These are phyloP conservation scores for Gyrodactylus bullatarudis DNA, from an alignment of 1,140 invertebrate genomes.

Conservation along the genomic window DNA sequence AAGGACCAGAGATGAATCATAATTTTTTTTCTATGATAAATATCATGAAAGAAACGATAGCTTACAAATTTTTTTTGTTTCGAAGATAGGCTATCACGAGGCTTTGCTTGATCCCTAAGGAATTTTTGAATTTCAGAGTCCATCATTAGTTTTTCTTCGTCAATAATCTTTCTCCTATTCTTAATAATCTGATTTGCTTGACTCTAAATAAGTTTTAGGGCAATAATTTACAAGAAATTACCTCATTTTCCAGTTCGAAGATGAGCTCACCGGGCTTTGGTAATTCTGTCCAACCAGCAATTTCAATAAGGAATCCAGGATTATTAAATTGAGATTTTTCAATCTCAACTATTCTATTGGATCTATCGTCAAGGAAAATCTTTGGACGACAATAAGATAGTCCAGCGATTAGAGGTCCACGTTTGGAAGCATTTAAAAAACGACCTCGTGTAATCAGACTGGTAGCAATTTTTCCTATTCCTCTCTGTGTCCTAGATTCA, in stretches of 20 bases:
- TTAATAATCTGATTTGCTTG: too few species aligned
- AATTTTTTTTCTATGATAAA: not conserved
- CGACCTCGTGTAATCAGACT: not conserved
- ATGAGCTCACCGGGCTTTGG: not conserved
- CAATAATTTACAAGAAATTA: too few species aligned
- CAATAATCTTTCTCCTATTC: too few species aligned
- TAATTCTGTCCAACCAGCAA: not conserved
- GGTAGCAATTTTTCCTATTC: not conserved
- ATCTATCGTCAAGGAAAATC: not conserved
- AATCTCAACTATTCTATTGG: not conserved
- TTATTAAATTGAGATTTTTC: not conserved
- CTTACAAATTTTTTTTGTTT: not conserved
- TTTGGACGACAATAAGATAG: not conserved
- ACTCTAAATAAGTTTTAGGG: too few species aligned
- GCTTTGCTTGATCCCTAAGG: too few species aligned
- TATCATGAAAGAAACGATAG: not conserved
- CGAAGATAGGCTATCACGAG: not conserved
- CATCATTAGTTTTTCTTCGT: too few species aligned
- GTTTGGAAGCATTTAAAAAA: not conserved
- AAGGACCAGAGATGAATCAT: not conserved
- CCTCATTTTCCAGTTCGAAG: not conserved
- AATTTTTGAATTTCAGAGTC: too few species aligned
- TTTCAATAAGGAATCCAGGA: not conserved
- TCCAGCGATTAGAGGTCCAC: not conserved
- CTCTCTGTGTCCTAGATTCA: not conserved